Percentiles rank a stretch among this genome's conserved stretches.
Conservation (phyloP, 2,113 vertebrate genomes). For the Pelvicachromis taeniatus region DNA sequence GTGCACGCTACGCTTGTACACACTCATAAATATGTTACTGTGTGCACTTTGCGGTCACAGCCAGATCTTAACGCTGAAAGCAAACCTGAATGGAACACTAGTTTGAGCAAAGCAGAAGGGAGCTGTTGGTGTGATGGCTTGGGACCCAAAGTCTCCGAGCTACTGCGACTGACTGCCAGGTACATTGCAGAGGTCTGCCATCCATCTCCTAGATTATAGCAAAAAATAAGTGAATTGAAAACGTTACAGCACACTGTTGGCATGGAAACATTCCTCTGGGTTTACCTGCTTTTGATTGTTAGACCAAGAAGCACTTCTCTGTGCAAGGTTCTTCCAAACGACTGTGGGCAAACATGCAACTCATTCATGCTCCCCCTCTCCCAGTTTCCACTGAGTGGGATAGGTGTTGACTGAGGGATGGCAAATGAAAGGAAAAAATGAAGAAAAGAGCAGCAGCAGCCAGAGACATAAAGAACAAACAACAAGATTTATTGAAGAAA, state of each 20-base stretch:
- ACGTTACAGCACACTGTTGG: conserved; percentile 56
- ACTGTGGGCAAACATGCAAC: conserved; percentile 17
- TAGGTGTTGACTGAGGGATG: background rate
- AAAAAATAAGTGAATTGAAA: conserved; percentile 46
- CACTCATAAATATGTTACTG: background rate
- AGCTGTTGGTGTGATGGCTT: background rate
- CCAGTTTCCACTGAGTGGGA: background rate
- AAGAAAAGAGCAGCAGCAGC: background rate
- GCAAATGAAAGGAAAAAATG: background rate
- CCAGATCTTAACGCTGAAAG: background rate
- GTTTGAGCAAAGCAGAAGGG: background rate
- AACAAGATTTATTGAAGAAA: background rate
- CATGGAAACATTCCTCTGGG: conserved; percentile 66
- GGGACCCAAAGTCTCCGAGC: background rate
- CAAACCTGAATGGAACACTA: background rate
- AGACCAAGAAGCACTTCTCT: conserved; percentile 35
- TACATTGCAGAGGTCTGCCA: conserved; percentile 4
- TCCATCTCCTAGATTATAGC: conserved; percentile 50
- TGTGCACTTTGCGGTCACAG: background rate
- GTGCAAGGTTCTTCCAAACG: conserved; percentile 27
- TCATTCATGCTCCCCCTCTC: background rate
- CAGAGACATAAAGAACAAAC: background rate
- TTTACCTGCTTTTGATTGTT: conserved; percentile 53
- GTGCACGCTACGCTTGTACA: background rate
- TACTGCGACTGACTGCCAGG: conserved; percentile 6